Conservation (phyloP, 2,113 vertebrate genomes). For the Haemorhous mexicanus region DNA sequence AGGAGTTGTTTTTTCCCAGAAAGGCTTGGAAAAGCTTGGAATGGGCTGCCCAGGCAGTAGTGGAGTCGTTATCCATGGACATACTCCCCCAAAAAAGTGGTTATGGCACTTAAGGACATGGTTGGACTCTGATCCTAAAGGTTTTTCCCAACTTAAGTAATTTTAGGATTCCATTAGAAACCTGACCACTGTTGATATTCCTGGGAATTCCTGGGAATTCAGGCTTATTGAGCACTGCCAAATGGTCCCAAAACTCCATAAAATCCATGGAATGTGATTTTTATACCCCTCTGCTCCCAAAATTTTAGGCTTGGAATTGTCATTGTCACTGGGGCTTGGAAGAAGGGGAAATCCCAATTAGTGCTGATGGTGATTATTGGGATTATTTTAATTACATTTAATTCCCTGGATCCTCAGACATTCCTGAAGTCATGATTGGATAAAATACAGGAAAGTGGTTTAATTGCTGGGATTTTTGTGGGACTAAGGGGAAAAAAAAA, state of each 20-base stretch:
- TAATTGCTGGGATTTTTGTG: not conserved
- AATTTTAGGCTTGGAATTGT: not conserved
- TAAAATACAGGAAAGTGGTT: not conserved
- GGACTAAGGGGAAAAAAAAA: no score
- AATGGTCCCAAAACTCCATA: not conserved
- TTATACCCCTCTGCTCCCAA: not conserved
- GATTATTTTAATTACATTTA: not conserved
- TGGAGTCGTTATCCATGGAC: not conserved
- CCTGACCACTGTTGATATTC: no score
- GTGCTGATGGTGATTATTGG: no score
- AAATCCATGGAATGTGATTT: not conserved
- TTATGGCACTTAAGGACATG: accelerated
- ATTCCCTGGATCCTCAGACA: not conserved
- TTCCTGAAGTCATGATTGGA: not conserved
- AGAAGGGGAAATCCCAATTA: not conserved
- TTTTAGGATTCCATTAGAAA: not conserved
- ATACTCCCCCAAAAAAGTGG: not conserved
- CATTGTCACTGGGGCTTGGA: accelerated
- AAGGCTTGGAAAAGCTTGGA: not conserved
- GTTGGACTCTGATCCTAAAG: not conserved
- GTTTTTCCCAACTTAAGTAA: not conserved
- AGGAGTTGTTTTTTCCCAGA: not conserved
- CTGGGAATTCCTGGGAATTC: not conserved
- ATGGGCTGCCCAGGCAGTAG: not conserved
- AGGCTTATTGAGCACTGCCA: accelerated